Evolutionary conservation across 2,113 vertebrate genomes (phyloP).

Genomic region (Proterorhinus semilunaris): DNA sequence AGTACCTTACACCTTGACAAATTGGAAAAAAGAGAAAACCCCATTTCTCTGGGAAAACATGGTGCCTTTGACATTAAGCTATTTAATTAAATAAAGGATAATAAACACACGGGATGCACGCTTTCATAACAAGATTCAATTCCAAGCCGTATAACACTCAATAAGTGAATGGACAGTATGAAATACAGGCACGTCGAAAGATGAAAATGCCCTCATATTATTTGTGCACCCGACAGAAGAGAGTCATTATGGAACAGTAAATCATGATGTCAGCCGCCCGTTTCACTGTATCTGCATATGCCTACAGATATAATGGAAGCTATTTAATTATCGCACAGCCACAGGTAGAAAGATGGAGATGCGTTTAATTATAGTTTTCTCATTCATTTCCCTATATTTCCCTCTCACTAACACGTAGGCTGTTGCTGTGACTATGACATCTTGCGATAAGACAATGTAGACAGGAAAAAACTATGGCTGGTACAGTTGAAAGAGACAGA

Average conservation of each 20-base stretch:
- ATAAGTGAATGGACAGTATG: neutral
- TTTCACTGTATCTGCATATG: slow-evolving; percentile 46
- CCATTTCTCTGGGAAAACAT: neutral
- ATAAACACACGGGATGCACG: neutral
- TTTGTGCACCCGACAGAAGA: slow-evolving; percentile 16
- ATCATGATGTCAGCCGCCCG: slow-evolving; percentile 48
- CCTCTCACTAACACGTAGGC: neutral
- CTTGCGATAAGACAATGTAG: too few species aligned
- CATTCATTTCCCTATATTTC: neutral
- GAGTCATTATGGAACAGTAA: slow-evolving; percentile 55
- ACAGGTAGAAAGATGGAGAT: slow-evolving; percentile 55
- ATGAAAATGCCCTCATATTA: slow-evolving; percentile 1
- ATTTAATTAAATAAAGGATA: neutral
- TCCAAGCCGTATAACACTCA: neutral
- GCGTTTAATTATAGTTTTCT: slow-evolving; percentile 54
- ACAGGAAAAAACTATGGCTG: too few species aligned
- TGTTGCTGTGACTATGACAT: neutral
- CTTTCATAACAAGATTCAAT: neutral
- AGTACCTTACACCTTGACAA: neutral
- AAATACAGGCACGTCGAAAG: neutral
- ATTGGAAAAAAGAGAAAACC: neutral
- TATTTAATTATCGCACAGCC: slow-evolving; percentile 59
- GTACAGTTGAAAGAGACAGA: too few species aligned
- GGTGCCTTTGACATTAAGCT: neutral
- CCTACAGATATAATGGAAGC: slow-evolving; percentile 54